Evolutionary conservation across 2,113 vertebrate genomes (phyloP).

Genomic region (Paraplagusia blochii): DNA sequence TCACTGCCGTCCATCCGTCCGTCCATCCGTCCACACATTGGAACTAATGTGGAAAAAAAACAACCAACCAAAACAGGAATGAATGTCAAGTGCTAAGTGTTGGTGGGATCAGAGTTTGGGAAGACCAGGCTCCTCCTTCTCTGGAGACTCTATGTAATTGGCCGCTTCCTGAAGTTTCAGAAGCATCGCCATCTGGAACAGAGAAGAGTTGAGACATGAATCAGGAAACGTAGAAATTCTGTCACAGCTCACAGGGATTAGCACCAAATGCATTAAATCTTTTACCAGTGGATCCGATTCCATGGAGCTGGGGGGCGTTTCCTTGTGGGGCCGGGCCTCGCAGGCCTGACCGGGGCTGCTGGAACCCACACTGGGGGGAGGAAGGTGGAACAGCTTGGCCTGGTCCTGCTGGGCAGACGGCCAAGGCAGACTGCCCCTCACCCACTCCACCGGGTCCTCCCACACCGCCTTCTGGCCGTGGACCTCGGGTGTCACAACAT

Average conservation of each 20-base stretch:
- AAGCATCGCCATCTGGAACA: constrained; percentile 95
- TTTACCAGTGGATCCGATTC: constrained; percentile 93
- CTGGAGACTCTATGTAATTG: constrained; percentile 96
- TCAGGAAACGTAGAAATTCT: not conserved
- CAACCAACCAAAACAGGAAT: constrained; percentile 15
- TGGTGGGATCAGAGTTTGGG: constrained; percentile 73
- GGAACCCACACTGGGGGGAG: constrained; percentile 85
- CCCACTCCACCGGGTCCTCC: constrained; percentile 99
- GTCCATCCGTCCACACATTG: constrained; percentile 20
- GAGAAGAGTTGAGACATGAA: constrained; percentile 17
- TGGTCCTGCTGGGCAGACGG: constrained; percentile 95
- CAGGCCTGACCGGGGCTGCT: constrained; percentile 82
- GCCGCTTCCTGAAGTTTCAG: constrained; percentile 97
- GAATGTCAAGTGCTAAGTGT: constrained; percentile 22
- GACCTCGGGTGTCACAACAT: constrained; percentile 74
- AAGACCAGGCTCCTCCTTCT: constrained; percentile 88
- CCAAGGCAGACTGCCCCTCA: constrained; percentile 94
- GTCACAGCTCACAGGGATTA: not conserved
- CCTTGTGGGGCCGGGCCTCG: constrained; percentile 85
- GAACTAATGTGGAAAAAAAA: constrained; percentile 26
- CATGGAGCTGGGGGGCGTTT: constrained; percentile 89
- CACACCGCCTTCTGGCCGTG: constrained; percentile 95
- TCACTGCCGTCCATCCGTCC: constrained; percentile 3
- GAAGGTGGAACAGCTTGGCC: constrained; percentile 93
- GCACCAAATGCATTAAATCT: not conserved